Evolutionary conservation across 1,140 invertebrate species (phyloP).

Genomic region (Cephus cinctus): DNA sequence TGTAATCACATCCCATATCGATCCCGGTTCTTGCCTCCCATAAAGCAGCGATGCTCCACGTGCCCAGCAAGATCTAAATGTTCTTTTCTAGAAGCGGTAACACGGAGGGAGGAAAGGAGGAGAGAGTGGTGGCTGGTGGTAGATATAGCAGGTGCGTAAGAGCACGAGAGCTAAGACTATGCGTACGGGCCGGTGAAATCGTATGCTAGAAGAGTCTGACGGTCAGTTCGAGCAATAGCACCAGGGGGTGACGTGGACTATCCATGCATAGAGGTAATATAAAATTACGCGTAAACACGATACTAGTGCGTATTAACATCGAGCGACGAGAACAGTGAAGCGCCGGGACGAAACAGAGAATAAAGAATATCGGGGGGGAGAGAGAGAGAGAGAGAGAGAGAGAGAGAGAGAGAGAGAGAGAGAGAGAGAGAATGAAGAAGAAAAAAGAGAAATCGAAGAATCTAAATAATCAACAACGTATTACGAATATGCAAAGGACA

Average conservation of each 20-base stretch:
- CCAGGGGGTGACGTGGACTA: conserved; percentile 16
- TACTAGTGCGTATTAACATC: too few species aligned
- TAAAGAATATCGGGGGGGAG: too few species aligned
- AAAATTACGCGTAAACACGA: too few species aligned
- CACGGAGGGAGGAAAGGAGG: conserved; percentile 41
- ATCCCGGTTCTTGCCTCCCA: too few species aligned
- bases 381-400: background rate
- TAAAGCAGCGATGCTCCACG: too few species aligned
- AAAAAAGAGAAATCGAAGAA: too few species aligned
- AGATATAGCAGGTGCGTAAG: conserved; percentile 47
- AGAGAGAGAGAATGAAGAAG: too few species aligned
- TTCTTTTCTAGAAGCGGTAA: conserved; percentile 49
- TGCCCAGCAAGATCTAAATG: too few species aligned
- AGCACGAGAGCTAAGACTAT: conserved; percentile 48
- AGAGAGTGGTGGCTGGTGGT: conserved; percentile 42
- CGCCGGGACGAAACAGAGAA: too few species aligned
- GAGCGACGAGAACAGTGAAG: too few species aligned
- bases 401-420: background rate
- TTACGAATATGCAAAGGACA: background rate
- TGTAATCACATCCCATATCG: too few species aligned
- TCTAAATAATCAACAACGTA: too few species aligned
- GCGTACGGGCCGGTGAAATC: conserved; percentile 41
- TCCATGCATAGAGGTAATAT: conserved; percentile 1
- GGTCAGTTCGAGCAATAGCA: conserved; percentile 24
- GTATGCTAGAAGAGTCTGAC: conserved; percentile 31